Percentiles rank a stretch among this genome's conserved stretches.
Conservation (phyloP, 2,113 vertebrate species). For the Entosphenus tridentatus region DNA sequence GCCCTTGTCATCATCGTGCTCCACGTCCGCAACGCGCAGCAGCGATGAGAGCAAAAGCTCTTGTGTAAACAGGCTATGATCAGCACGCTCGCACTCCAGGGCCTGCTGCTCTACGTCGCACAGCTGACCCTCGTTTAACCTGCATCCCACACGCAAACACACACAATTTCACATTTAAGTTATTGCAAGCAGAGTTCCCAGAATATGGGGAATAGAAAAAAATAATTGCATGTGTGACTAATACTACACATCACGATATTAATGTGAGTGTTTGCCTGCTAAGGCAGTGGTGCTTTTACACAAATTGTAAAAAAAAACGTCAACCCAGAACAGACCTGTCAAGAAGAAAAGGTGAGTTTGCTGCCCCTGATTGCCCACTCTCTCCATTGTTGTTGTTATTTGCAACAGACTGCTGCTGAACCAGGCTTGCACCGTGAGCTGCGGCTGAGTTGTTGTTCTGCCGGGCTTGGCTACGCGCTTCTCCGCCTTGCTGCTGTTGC, state of each 20-base stretch:
- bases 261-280: too few relatives aligned
- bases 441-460: not conserved
- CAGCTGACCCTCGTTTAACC: conserved; percentile 94
- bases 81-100: conserved; percentile 66
- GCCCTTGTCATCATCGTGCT: not conserved
- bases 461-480: not conserved
- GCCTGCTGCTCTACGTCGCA: conserved; percentile 76
- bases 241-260: too few relatives aligned
- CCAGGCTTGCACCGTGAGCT: not conserved
- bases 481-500: conserved; percentile 14
- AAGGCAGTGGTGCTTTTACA: not conserved
- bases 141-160: conserved; percentile 15
- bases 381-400: conserved; percentile 1
- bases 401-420: not conserved
- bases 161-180: too few relatives aligned
- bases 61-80: conserved; percentile 88
- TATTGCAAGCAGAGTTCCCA: too few relatives aligned
- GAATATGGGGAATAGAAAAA: too few relatives aligned
- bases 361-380: not conserved
- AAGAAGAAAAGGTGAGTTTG: conserved; percentile 4
- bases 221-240: too few relatives aligned
- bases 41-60: conserved; percentile 90
- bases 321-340: conserved; percentile 1
- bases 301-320: not conserved
- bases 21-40: conserved; percentile 29